phyloP scores from a whole-genome alignment of 2,888 invertebrate genomes.

The Nomada ruficornis region DNA sequence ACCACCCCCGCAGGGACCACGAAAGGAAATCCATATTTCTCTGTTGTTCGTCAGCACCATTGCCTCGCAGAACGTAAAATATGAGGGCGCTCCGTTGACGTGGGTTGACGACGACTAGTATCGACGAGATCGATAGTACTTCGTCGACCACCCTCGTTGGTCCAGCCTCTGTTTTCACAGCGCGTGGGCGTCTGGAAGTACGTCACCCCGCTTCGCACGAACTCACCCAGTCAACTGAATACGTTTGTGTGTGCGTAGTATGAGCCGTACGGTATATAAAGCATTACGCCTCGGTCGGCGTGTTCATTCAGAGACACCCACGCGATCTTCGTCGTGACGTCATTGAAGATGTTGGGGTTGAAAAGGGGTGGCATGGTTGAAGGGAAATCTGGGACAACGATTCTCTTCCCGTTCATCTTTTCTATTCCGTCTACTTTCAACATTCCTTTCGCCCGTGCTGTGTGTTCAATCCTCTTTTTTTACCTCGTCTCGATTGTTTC shows the following conservation, averaged over 20 bases:
- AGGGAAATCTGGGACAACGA: constrained; percentile 41
- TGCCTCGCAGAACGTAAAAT: constrained; percentile 25
- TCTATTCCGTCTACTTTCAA: no score
- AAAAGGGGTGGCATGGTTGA: constrained; percentile 21
- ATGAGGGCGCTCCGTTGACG: constrained; percentile 53
- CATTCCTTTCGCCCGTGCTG: not conserved
- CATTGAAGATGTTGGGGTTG: constrained; percentile 65
- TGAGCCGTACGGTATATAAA: constrained; percentile 8
- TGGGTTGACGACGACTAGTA: constrained; percentile 50
- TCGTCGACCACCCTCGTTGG: constrained; percentile 58
- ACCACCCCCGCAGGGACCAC: not conserved
- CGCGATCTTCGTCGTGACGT: constrained; percentile 72
- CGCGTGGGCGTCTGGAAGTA: constrained; percentile 57
- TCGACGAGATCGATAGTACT: constrained; percentile 61
- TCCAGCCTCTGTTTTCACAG: constrained; percentile 46
- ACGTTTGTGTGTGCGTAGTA: not conserved
- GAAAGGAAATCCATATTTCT: constrained; percentile 1
- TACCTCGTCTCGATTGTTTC: not conserved
- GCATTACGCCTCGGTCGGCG: constrained; percentile 10
- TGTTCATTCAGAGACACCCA: constrained; percentile 68
- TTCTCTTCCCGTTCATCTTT: not conserved
- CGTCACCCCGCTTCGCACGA: not conserved
- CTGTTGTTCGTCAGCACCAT: not conserved
- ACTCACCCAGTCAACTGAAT: not conserved
- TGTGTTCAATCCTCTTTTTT: not conserved